phyloP scores from a whole-genome alignment of 2,797 vertebrate genomes.

The Rhinophrynus dorsalis region DNA sequence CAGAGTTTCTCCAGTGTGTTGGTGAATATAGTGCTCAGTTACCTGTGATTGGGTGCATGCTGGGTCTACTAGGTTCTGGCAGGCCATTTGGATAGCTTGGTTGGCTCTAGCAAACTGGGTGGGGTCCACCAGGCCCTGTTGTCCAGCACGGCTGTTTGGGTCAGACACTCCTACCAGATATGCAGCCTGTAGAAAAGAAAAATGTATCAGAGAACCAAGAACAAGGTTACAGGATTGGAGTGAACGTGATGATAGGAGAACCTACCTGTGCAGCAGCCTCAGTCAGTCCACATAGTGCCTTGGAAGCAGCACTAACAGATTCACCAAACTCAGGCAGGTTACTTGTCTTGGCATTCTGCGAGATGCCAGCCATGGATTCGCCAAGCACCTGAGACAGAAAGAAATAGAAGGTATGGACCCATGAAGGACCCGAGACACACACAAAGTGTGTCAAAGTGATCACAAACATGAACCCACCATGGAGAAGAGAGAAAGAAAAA shows the following conservation, averaged over 20 bases:
- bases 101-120: conserved; percentile 95
- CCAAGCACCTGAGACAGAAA: conserved; percentile 80
- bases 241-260: neutral
- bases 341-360: conserved; percentile 95
- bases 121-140: conserved; percentile 94
- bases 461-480: too few species aligned
- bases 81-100: conserved; percentile 98
- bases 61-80: conserved; percentile 93
- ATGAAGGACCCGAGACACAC: too few species aligned
- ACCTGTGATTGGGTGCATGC: conserved; percentile 96
- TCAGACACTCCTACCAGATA: conserved; percentile 93
- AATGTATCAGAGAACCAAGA: neutral
- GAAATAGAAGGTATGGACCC: neutral
- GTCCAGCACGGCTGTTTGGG: conserved; percentile 91
- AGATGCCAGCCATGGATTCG: conserved; percentile 96
- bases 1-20: too few species aligned
- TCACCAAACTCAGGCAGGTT: conserved; percentile 93
- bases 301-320: conserved; percentile 87
- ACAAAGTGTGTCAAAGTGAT: too few species aligned
- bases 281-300: conserved; percentile 92
- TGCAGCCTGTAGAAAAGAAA: conserved; percentile 73
- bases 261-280: conserved; percentile 92
- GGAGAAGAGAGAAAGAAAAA: too few species aligned
- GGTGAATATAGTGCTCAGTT: too few species aligned
- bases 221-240: neutral